Base-by-base conservation (phyloP, 2,113 vertebrate genomes). In the Zosterops lateralis region DNA sequence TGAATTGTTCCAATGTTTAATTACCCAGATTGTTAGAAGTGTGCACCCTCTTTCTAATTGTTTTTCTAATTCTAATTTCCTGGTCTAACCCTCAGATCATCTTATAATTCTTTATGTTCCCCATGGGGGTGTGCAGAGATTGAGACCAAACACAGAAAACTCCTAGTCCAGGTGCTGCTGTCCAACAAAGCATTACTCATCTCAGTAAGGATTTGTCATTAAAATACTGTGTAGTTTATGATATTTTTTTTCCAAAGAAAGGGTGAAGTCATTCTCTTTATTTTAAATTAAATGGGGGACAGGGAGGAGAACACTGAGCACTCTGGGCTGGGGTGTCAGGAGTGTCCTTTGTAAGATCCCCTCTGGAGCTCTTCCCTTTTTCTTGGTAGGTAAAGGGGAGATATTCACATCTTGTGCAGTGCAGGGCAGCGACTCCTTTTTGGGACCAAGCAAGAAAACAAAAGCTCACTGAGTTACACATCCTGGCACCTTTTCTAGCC, bases 1-100 rank as follows among this genome's bases (percentile, higher is more conserved):
- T 79, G 72, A 96, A 62, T 73, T 47, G 38, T 80, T 77, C 75
- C 82, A 80, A 14, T 93, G 67, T 94, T 95, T 95, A 86, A 93
- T 88, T 86, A 88, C 42, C 36, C 75, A 65, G 58, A 73, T 76
- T n/a, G 51, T 78, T 72, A 73, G 21, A 76, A 66, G 51, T 8
- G 12, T 73, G 42, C 56, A 47, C 38, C 12, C 24, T 70, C 58
- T 79, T 76, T 83, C 54, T 76, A 45, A 80, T 83, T 1, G 5
- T 40, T 60, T 82, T 42, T 70, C 29, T 40, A 17, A 11, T 73
- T 79, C 54, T 42, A 22, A 34, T 84, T 62, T 93, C 32, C 15
- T 58, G 31, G 7, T 73, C 26, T 73, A 38, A 42, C 48, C 42
- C 21, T 79, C 58, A 17, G 51, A 80, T 73, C 20, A 12, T 51